A percentile compares a stretch with the other conserved stretches of the same genome.
phyloP scores from a whole-genome alignment of 2,113 vertebrate genomes.

The Phaethon lepturus region DNA sequence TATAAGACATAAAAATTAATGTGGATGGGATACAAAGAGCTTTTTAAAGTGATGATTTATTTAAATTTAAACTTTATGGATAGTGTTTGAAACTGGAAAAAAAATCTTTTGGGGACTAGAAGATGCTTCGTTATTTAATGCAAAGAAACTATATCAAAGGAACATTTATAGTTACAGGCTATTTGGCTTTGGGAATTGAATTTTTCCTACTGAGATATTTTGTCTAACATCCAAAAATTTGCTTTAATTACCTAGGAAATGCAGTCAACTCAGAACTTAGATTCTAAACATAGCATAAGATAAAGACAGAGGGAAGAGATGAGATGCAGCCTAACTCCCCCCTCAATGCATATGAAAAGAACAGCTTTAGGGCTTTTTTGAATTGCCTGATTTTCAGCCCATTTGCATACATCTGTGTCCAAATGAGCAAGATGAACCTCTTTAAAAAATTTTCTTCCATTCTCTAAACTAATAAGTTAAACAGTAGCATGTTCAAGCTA shows the following conservation, averaged over 20 bases:
- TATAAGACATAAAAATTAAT: constrained; percentile 51
- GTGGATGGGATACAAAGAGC: constrained; percentile 31
- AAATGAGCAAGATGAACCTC: constrained; percentile 49
- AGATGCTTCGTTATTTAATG: constrained; percentile 63
- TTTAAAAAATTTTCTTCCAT: constrained; percentile 28
- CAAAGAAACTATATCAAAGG: constrained; percentile 65
- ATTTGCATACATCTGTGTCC: constrained; percentile 69
- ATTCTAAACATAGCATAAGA: constrained; percentile 69
- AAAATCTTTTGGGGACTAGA: constrained; percentile 18
- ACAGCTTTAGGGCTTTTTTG: constrained; percentile 66
- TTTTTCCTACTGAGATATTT: constrained; percentile 68
- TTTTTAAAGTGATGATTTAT: constrained; percentile 47
- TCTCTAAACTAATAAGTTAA: constrained; percentile 60
- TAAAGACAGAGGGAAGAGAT: constrained; percentile 68
- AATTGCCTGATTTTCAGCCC: constrained; percentile 60
- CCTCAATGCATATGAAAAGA: constrained; percentile 55
- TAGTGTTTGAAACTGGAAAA: constrained; percentile 7
- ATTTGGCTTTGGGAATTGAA: constrained; percentile 67
- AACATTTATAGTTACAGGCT: constrained; percentile 67
- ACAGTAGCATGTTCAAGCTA: constrained; percentile 16
- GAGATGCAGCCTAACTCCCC: constrained; percentile 51
- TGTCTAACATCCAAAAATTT: constrained; percentile 72
- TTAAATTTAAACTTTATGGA: constrained; percentile 55
- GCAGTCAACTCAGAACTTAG: constrained; percentile 60
- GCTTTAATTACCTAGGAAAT: constrained; percentile 72